These are phyloP conservation scores for Melitaea cinxia DNA, from an alignment of 1,140 invertebrate genomes.

Conservation along the genomic window DNA sequence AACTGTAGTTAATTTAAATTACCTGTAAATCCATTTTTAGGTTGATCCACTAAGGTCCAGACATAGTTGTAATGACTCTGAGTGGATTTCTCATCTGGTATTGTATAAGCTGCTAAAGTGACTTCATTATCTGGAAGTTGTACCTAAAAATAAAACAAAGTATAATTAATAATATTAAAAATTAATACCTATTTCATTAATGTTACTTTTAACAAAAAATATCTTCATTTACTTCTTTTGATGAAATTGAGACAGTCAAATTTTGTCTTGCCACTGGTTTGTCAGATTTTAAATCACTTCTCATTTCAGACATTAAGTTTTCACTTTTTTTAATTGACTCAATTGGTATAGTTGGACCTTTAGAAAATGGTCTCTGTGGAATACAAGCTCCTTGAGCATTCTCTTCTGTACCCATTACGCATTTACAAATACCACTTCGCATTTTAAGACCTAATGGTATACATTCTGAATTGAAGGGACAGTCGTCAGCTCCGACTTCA, in stretches of 20 bases:
- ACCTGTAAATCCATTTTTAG: conserved; percentile 87
- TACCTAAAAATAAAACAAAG: conserved; percentile 62
- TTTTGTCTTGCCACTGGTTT: conserved; percentile 81
- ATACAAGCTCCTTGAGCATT: conserved; percentile 65
- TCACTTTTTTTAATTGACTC: conserved; percentile 65
- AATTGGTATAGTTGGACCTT: conserved; percentile 60
- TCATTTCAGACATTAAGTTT: conserved; percentile 47
- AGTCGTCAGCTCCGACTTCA: conserved; percentile 80
- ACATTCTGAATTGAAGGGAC: conserved; percentile 86
- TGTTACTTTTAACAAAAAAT: conserved; percentile 8
- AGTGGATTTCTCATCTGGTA: conserved; percentile 87
- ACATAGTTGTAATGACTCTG: conserved; percentile 92
- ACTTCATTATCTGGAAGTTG: conserved; percentile 89
- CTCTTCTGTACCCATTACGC: conserved; percentile 81
- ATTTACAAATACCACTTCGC: conserved; percentile 86
- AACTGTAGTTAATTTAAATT: too few relatives aligned
- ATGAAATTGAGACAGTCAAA: conserved; percentile 89
- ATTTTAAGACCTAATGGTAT: conserved; percentile 81
- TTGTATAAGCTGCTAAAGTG: conserved; percentile 89
- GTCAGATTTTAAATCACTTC: conserved; percentile 56
- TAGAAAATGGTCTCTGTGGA: conserved; percentile 65
- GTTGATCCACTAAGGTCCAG: conserved; percentile 93
- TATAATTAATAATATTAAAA: neutral
- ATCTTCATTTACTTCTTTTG: conserved; percentile 84
- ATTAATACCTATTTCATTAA: neutral